A percentile compares a stretch with the other conserved stretches of the same genome.
Evolutionary conservation across 2,797 vertebrate genomes (phyloP).

Genomic region (Gambusia yucatana): DNA sequence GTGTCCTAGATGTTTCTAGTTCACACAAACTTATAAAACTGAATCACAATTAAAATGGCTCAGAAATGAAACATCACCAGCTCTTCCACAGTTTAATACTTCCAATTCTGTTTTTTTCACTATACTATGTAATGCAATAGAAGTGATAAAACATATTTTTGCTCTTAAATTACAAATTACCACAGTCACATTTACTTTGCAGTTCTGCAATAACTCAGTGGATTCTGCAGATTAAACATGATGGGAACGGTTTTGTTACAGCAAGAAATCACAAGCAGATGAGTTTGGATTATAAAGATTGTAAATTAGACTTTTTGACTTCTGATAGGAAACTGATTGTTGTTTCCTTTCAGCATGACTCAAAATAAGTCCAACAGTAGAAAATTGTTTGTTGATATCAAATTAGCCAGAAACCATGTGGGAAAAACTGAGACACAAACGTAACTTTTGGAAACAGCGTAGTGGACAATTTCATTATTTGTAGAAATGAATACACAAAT

Average conservation of each 20-base stretch:
- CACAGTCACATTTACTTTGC: neutral
- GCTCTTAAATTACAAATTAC: neutral
- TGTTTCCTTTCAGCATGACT: neutral
- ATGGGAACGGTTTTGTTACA: neutral
- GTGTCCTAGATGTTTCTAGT: constrained; percentile 12
- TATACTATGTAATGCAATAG: neutral
- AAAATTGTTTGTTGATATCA: neutral
- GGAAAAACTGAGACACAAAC: neutral
- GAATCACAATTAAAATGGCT: neutral
- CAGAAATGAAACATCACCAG: neutral
- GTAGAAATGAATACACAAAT: neutral
- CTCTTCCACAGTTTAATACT: neutral
- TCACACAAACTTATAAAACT: neutral
- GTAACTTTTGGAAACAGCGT: neutral
- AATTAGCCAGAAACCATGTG: neutral
- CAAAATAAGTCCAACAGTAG: neutral
- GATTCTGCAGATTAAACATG: neutral
- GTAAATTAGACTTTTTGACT: too few relatives aligned
- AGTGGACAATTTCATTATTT: neutral
- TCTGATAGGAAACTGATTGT: neutral
- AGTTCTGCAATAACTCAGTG: too few relatives aligned
- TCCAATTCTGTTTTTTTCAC: neutral
- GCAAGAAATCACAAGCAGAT: neutral
- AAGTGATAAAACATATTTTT: neutral
- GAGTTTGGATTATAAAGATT: neutral